Evolutionary conservation across 1,140 invertebrate species (phyloP), one percentile per base, ranked within the genome.

Genomic region (Neuroterus valhalla): DNA sequence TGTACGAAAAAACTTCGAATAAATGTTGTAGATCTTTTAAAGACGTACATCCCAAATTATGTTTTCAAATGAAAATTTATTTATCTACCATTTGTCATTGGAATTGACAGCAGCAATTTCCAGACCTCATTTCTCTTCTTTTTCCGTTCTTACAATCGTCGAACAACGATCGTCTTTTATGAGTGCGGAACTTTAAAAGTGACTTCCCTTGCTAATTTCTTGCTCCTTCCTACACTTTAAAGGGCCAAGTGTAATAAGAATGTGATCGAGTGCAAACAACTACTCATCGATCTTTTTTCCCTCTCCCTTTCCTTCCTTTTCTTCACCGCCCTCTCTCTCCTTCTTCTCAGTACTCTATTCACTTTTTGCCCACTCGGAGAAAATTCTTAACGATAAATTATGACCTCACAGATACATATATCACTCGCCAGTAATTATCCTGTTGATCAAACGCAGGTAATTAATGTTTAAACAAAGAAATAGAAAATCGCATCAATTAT

Each of bases 11-110:
- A n/a, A n/a, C n/a, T n/a, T n/a, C n/a, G n/a, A n/a, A n/a, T n/a
- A n/a, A n/a, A n/a, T n/a, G n/a, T n/a, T n/a, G n/a, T n/a, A n/a
- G n/a, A n/a, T n/a, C n/a, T n/a, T n/a, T n/a, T n/a, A n/a, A n/a
- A n/a, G n/a, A n/a, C n/a, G n/a, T n/a, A n/a, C n/a, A n/a, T n/a
- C n/a, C n/a, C n/a, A n/a, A n/a, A n/a, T n/a, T n/a, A n/a, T n/a
- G n/a, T n/a, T n/a, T n/a, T n/a, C n/a, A n/a, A n/a, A n/a, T n/a
- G n/a, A 72, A 71, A 67, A 73, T 77, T 69, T 68, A 66, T 78
- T 78, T 74, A 50, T 78, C 62, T 42, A 11, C 66, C 46, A 67
- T 66, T 68, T 69, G 62, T 70, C 62, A 78, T 78, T 80, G 76
- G 71, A 42, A 66, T 38, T 38, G 6, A 38, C 6, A 10, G 0